phyloP scores from a whole-genome alignment of 2,888 invertebrate genomes.

The Pseudococcus longispinus region DNA sequence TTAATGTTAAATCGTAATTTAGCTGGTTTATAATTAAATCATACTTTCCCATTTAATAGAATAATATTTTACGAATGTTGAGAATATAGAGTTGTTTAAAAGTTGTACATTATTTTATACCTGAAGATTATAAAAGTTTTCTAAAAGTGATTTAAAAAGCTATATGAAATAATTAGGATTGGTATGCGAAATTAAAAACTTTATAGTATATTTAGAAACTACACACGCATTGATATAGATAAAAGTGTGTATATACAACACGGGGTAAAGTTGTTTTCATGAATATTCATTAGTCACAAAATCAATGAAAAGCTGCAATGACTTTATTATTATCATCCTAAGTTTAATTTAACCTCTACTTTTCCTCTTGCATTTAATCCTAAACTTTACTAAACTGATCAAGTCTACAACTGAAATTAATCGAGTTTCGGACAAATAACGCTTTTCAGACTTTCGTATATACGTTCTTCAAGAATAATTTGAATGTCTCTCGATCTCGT shows the following conservation, averaged over 20 bases:
- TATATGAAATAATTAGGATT: conserved; percentile 32
- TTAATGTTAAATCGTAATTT: not conserved
- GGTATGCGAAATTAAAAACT: conserved; percentile 4
- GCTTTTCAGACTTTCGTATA: conserved; percentile 49
- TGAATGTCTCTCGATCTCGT: conserved; percentile 54
- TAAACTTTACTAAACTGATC: conserved; percentile 54
- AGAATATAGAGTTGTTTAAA: not conserved
- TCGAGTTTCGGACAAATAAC: conserved; percentile 56
- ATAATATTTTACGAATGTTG: not conserved
- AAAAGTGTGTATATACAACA: conserved; percentile 30
- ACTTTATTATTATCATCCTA: conserved; percentile 53
- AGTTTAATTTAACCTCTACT: conserved; percentile 55
- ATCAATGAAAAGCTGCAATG: conserved; percentile 54
- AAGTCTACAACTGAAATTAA: conserved; percentile 56
- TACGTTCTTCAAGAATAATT: conserved; percentile 54
- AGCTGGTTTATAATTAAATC: not conserved
- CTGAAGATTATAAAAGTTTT: conserved; percentile 12
- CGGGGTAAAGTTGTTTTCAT: conserved; percentile 48
- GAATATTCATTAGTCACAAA: conserved; percentile 52
- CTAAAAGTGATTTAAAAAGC: conserved; percentile 24
- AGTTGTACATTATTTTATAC: not conserved
- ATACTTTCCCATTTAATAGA: not conserved
- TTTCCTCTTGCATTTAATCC: conserved; percentile 55
- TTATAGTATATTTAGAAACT: conserved; percentile 23
- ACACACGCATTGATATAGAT: conserved; percentile 48